These are phyloP conservation scores for Drosophila eohydei DNA, from an alignment of 2,888 invertebrate genomes.

Conservation along the genomic window DNA sequence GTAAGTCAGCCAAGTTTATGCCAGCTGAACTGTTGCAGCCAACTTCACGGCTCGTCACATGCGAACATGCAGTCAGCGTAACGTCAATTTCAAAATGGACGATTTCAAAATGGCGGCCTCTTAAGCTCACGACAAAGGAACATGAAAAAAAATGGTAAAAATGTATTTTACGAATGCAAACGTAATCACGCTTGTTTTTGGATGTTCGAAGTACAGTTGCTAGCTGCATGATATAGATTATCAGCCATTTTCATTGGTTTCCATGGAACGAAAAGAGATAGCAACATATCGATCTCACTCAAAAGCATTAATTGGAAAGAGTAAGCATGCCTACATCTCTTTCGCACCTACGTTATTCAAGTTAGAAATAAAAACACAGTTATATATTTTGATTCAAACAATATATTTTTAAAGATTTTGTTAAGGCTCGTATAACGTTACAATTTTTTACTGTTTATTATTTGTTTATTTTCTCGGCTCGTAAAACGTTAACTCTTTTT, in stretches of 20 bases:
- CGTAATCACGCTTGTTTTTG: too few species aligned
- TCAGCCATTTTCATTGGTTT: not conserved
- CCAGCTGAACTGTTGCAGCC: constrained; percentile 2
- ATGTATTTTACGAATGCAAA: not conserved
- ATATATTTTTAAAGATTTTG: constrained; percentile 16
- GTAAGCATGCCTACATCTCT: not conserved
- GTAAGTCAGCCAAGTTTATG: constrained; percentile 13
- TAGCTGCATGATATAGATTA: not conserved
- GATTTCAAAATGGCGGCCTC: constrained; percentile 44
- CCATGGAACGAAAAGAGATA: constrained; percentile 36
- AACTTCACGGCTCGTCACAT: constrained; percentile 20
- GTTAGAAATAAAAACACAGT: constrained; percentile 9
- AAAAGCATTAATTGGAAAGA: constrained; percentile 21
- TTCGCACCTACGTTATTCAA: not conserved
- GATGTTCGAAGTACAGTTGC: not conserved
- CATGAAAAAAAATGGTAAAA: not conserved
- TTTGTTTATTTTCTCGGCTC: constrained; percentile 3
- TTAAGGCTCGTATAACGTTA: constrained; percentile 73
- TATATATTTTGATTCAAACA: not conserved
- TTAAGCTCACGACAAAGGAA: not conserved
- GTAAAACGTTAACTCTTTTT: constrained; percentile 36
- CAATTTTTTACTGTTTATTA: constrained; percentile 24
- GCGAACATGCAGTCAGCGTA: constrained; percentile 22
- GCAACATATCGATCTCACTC: not conserved
- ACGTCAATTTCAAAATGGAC: constrained; percentile 14